phyloP scores from a whole-genome alignment of 1,140 invertebrate genomes.

The Lasioglossum albipes region DNA sequence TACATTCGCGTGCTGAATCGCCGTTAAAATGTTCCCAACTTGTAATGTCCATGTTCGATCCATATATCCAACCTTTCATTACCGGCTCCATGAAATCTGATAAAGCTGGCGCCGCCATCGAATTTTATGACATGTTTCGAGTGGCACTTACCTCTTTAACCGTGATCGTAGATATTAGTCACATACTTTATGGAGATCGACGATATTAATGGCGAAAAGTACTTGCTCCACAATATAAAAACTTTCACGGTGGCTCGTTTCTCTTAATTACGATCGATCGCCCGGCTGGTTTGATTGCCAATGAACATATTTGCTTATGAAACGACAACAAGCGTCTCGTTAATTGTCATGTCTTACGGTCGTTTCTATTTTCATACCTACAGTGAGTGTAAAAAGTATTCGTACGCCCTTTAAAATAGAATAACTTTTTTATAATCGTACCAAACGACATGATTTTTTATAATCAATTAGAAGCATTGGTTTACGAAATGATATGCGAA shows the following conservation, averaged over 20 bases:
- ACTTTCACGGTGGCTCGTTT: background rate
- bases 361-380: too few relatives aligned
- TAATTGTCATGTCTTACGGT: too few relatives aligned
- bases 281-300: too few relatives aligned
- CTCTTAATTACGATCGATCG: too few relatives aligned
- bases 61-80: slow-evolving; percentile 6
- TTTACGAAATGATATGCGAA: too few relatives aligned
- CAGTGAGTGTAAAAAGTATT: too few relatives aligned
- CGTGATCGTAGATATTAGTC: background rate
- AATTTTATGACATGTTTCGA: slow-evolving; percentile 3
- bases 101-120: background rate
- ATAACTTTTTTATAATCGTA: too few relatives aligned
- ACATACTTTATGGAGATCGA: background rate
- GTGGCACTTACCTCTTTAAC: background rate
- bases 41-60: slow-evolving; percentile 7
- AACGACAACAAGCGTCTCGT: too few relatives aligned
- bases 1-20: slow-evolving; percentile 11
- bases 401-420: too few relatives aligned
- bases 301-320: too few relatives aligned
- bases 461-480: too few relatives aligned
- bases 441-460: too few relatives aligned
- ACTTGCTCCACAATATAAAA: background rate
- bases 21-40: slow-evolving; percentile 11
- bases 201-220: background rate
- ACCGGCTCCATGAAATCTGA: background rate